Evolutionary conservation across 1,140 invertebrate species (phyloP).

Genomic region (Drosophila navojoa): DNA sequence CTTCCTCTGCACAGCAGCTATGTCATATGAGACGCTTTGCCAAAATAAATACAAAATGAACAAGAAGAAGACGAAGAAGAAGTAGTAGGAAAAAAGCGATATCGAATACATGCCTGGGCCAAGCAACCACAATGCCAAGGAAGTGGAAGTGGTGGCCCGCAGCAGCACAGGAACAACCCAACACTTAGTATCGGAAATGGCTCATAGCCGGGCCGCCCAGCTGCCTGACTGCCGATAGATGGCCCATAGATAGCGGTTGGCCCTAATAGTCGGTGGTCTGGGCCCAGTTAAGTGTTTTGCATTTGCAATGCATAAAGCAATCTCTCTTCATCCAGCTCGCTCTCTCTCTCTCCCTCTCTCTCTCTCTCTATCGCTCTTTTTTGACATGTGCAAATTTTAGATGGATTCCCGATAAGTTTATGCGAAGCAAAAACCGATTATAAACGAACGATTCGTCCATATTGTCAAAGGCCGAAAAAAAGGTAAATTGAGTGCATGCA

Average conservation of each 20-base stretch:
- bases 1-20: slow-evolving; percentile 58
- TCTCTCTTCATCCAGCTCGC: background rate
- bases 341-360: no score
- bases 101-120: slow-evolving; percentile 11
- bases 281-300: slow-evolving; percentile 41
- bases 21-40: slow-evolving; percentile 75
- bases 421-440: slow-evolving; percentile 43
- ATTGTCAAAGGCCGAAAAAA: slow-evolving; percentile 39
- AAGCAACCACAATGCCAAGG: slow-evolving; percentile 72
- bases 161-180: slow-evolving; percentile 49
- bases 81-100: background rate
- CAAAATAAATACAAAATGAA: slow-evolving; percentile 32
- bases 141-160: slow-evolving; percentile 67
- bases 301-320: slow-evolving; percentile 49
- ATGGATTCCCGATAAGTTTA: slow-evolving; percentile 50
- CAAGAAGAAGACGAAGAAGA: background rate
- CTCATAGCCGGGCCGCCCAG: slow-evolving; percentile 27
- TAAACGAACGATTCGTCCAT: slow-evolving; percentile 41
- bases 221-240: slow-evolving; percentile 11
- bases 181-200: slow-evolving; percentile 54
- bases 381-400: slow-evolving; percentile 44
- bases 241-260: slow-evolving; percentile 27
- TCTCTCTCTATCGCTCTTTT: background rate
- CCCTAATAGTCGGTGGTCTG: slow-evolving; percentile 30
- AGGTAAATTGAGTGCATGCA: slow-evolving; percentile 54